Evolutionary conservation across 2,797 vertebrate species (phyloP).

Genomic region (Parambassis ranga): DNA sequence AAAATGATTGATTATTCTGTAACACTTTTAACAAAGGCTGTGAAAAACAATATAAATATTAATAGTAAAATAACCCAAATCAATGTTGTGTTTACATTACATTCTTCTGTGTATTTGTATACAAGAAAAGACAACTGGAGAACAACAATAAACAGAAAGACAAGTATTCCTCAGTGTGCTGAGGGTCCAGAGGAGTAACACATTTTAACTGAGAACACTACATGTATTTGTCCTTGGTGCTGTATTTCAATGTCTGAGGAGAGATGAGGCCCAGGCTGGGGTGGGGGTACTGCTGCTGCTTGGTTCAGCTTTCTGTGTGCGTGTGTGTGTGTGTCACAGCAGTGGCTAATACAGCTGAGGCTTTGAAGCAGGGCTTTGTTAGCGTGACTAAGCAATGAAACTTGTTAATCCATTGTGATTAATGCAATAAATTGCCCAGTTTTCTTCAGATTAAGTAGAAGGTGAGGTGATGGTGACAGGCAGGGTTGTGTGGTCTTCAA

Average conservation of each 20-base stretch:
- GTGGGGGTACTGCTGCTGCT: conserved; percentile 35
- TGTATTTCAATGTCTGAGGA: conserved; percentile 63
- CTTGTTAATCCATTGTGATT: conserved; percentile 83
- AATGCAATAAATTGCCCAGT: conserved; percentile 82
- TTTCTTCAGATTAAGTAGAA: conserved; percentile 55
- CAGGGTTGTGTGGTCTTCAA: conserved; percentile 28
- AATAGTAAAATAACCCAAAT: too few relatives aligned
- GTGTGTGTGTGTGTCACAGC: conserved; percentile 42
- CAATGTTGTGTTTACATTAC: conserved; percentile 6
- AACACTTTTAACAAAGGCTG: too few relatives aligned
- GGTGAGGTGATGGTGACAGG: conserved; percentile 33
- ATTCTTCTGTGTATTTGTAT: neutral
- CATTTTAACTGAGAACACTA: conserved; percentile 37
- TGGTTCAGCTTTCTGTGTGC: conserved; percentile 38
- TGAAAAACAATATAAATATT: too few relatives aligned
- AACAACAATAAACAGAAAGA: conserved; percentile 17
- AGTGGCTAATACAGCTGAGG: conserved; percentile 60
- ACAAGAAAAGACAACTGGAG: neutral
- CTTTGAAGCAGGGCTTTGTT: conserved; percentile 77
- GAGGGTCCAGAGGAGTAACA: conserved; percentile 15
- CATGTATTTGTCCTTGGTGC: conserved; percentile 62
- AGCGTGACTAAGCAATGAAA: conserved; percentile 84
- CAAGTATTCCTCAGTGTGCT: conserved; percentile 4
- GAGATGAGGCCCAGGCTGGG: conserved; percentile 66
- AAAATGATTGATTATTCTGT: too few relatives aligned